Evolutionary conservation across 92 coral and sea anemone genomes (phyloP), one percentile per base, ranked within the genome.

Genomic region (Phenganax subtilis): DNA sequence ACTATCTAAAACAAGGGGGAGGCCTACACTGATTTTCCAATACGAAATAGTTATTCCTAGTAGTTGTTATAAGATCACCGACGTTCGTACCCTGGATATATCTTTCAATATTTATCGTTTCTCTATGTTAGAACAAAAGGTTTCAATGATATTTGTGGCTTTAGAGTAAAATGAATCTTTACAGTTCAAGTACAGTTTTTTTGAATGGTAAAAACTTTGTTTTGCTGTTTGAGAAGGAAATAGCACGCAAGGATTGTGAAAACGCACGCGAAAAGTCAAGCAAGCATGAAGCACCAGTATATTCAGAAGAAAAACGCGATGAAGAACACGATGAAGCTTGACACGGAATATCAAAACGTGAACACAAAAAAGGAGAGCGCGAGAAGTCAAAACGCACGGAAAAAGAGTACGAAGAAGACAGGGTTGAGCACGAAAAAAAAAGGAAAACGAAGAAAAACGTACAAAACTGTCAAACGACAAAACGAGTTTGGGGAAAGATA

Each of bases 281-380:
- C 37, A 86, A 81, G 10, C 72, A 65, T 54, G 86, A 84, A 37
- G 67, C 63, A 28, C 71, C 81, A 60, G 61, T 72, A 57, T 54
- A n/a, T 25, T 76, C 70, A 10, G 64, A 66, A 54, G 20, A 55
- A 71, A 44, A 72, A 59, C 75, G 54, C 31, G 76, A 57, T 67
- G 59, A 17, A 47, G 84, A 70, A 64, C 70, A 64, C 37, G 70
- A 64, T 7, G 69, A 62, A 62, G 30, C 9, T 17, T 9, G 28
- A 17, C 31, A 64, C 37, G 37, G 20, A 17, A 64, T 20, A 28
- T 25, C 57, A 44, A 71, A 20, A 47, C 57, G n/a, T 55, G 51
- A 70, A 70, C 53, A 52, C 10, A 56, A 15, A 17, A 14, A 77
- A 54, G 20, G 58, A 60, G 25, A 37, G 64, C 61, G n/a, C 56